These are phyloP conservation scores for Ganaspis brasiliensis DNA, from an alignment of 2,888 invertebrate species.

Conservation along the genomic window DNA sequence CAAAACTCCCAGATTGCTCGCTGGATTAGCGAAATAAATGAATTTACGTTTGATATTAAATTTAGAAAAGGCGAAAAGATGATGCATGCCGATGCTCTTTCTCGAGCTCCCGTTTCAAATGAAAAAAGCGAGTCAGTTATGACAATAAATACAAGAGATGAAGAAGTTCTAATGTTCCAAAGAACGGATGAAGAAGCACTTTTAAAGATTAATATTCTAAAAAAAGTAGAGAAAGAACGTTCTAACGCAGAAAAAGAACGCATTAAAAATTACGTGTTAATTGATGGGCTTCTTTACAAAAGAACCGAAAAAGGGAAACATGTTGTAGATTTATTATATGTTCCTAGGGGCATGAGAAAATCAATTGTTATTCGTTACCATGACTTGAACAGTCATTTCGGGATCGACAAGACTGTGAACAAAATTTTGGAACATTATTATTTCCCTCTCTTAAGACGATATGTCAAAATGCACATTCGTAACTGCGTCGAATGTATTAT, in stretches of 20 bases:
- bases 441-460: slow-evolving; percentile 48
- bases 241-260: too few species aligned
- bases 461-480: slow-evolving; percentile 48
- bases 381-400: slow-evolving; percentile 45
- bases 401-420: slow-evolving; percentile 42
- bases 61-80: slow-evolving; percentile 40
- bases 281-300: slow-evolving; percentile 43
- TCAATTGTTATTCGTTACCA: slow-evolving; percentile 44
- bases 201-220: not conserved
- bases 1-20: slow-evolving; percentile 53
- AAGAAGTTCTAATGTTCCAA: slow-evolving; percentile 29
- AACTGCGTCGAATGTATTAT: slow-evolving; percentile 49
- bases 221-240: slow-evolving; percentile 5
- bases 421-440: slow-evolving; percentile 46
- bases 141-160: not conserved
- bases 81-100: slow-evolving; percentile 50
- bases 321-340: not conserved
- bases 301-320: too few species aligned
- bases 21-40: slow-evolving; percentile 14
- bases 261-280: not conserved
- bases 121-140: not conserved
- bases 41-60: slow-evolving; percentile 44
- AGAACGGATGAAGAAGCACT: not conserved
- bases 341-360: slow-evolving; percentile 44
- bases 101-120: slow-evolving; percentile 36